These are phyloP conservation scores for Amia ocellicauda DNA, from an alignment of 2,113 vertebrate genomes.

Conservation along the genomic window DNA sequence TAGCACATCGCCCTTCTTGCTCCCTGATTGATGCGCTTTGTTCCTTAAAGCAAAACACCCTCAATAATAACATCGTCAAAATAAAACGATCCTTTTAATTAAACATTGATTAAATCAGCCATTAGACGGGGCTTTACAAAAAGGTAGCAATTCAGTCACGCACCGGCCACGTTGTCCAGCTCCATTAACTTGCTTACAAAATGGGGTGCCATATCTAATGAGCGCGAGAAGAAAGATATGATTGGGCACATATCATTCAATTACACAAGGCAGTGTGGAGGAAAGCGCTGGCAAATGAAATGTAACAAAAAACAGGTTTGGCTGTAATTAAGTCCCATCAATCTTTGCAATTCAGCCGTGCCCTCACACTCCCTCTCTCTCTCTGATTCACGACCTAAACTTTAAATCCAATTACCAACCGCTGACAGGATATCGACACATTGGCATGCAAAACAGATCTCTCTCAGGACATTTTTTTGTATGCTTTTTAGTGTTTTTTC, in stretches of 20 bases:
- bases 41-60: slow-evolving; percentile 7
- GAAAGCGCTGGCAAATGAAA: slow-evolving; percentile 13
- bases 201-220: neutral
- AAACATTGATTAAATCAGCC: slow-evolving; percentile 15
- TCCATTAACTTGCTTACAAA: slow-evolving; percentile 5
- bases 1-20: no score
- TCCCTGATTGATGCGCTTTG: no score
- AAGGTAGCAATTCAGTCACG: slow-evolving; percentile 6
- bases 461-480: no score
- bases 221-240: neutral
- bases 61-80: neutral
- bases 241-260: slow-evolving; percentile 11
- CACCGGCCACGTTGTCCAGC: neutral
- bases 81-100: slow-evolving; percentile 16
- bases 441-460: neutral
- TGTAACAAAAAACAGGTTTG: slow-evolving; percentile 7
- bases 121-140: slow-evolving; percentile 13
- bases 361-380: no score
- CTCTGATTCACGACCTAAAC: neutral
- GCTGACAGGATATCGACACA: neutral
- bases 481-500: neutral
- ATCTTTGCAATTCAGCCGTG: neutral
- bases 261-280: slow-evolving; percentile 3
- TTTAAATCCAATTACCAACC: neutral
- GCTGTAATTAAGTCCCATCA: slow-evolving; percentile 9